Base-by-base conservation (phyloP, 2,888 invertebrate species). In the Nomada fucata region DNA sequence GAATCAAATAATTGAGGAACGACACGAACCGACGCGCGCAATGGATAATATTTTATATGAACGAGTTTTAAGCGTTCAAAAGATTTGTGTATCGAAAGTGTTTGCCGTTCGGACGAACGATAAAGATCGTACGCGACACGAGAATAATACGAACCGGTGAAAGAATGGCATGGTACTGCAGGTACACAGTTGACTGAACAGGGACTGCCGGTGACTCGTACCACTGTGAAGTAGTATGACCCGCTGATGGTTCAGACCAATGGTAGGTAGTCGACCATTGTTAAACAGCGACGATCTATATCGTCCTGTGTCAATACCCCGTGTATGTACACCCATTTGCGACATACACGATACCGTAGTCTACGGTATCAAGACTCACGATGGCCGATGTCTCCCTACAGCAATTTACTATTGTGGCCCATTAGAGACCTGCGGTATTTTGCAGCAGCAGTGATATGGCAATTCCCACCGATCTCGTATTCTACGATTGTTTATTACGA, bases 271-370 rank as follows among this genome's bases (percentile, higher is more conserved):
- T 11, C 44, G 20, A 18, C 60, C 60, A 60, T 60, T 60, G 70
- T 60, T 71, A 71, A 71, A 71, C 60, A 71, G 60, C 36, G 70
- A 50, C 70, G 18, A 71, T 70, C 72, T 63, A 63, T 63, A 44
- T 72, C 53, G 63, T 55, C 18, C 53, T 63, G 4, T 72, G 63
- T 64, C 72, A 63, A 72, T 63, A 63, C 26, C 5, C 71, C 61
- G 36, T 71, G 50, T 36, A 71, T 71, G 50, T 36, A 71, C 60
- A 15, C 36, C 70, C 42, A 72, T 64, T 72, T 44, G 55, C 15
- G 29, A 71, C 60, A 71, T 23, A 61, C 52, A 29, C 20, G 60
- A 50, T 61, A 71, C 50, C 15, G 23, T 55, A 72, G 63, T 55
- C 52, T 63, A 44, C 44, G 18, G 26, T 63, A 72, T 63, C 63